Percentiles rank a stretch among this genome's conserved stretches.
Evolutionary conservation across 2,113 vertebrate genomes (phyloP).

Genomic region (Nycticorax nycticorax): DNA sequence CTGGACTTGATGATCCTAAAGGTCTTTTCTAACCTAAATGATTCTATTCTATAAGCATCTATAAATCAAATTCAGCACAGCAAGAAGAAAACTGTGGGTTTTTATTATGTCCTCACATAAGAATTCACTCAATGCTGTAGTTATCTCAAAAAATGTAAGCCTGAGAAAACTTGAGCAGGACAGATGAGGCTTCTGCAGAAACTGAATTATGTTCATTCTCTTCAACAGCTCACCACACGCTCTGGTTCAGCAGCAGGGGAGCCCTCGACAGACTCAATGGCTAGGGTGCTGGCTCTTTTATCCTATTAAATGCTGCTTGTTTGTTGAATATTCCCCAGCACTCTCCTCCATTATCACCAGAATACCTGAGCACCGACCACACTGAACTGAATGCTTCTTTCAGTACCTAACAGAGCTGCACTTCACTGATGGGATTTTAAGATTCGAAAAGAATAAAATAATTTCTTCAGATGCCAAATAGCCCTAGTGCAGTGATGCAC

Average conservation of each 20-base stretch:
- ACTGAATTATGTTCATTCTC: fast-evolving
- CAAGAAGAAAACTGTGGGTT: background rate
- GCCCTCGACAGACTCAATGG: background rate
- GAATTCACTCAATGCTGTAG: background rate
- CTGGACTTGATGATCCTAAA: too few species aligned
- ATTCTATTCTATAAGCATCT: background rate
- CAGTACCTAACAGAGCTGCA: background rate
- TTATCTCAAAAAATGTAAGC: background rate
- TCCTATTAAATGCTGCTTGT: background rate
- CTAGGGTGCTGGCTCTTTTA: background rate
- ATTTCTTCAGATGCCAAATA: background rate
- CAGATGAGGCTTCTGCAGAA: background rate
- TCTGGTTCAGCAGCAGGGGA: background rate
- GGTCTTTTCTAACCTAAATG: too few species aligned
- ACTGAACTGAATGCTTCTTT: background rate
- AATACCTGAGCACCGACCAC: background rate
- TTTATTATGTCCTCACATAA: background rate
- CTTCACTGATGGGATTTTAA: background rate
- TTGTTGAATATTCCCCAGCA: background rate
- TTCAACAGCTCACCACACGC: background rate
- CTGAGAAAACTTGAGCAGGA: background rate
- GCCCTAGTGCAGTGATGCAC: background rate
- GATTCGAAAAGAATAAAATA: background rate
- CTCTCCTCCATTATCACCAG: background rate
- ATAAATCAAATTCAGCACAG: background rate